A percentile compares a stretch with the other conserved stretches of the same genome.
Evolutionary conservation across 2,888 invertebrate species (phyloP).

Genomic region (Coecobrya sp.): DNA sequence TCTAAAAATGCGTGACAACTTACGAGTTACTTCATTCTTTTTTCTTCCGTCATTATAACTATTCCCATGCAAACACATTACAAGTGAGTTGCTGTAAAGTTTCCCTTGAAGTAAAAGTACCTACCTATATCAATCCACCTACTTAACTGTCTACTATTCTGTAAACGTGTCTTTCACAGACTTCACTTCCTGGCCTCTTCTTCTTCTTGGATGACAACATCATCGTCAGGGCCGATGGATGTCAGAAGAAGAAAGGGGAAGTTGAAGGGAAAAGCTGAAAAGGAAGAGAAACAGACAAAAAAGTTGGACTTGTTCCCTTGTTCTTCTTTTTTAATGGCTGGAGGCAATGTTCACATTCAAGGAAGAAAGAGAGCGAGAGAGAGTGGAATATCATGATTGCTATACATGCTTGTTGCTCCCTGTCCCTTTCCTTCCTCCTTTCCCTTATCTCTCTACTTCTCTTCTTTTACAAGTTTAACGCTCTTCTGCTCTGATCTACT

Average conservation of each 20-base stretch:
- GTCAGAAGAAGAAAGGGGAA: slow-evolving; percentile 24
- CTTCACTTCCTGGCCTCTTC: slow-evolving; percentile 48
- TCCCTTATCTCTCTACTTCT: slow-evolving; percentile 37
- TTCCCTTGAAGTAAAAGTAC: neutral
- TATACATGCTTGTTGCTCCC: slow-evolving; percentile 67
- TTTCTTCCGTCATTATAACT: slow-evolving; percentile 44
- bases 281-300: slow-evolving; percentile 11
- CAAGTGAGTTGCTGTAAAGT: slow-evolving; percentile 10
- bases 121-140: neutral
- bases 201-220: slow-evolving; percentile 27
- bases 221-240: slow-evolving; percentile 1
- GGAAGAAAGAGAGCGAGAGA: neutral
- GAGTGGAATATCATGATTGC: slow-evolving; percentile 24
- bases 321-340: slow-evolving; percentile 42
- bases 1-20: slow-evolving; percentile 43
- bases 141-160: neutral
- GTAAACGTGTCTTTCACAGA: slow-evolving; percentile 42
- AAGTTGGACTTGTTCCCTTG: slow-evolving; percentile 27
- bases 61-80: slow-evolving; percentile 22
- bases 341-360: slow-evolving; percentile 42
- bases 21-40: slow-evolving; percentile 20
- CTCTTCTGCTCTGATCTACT: slow-evolving; percentile 56
- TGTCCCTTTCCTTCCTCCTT: neutral
- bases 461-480: slow-evolving; percentile 15
- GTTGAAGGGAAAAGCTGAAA: slow-evolving; percentile 37